Conservation (phyloP, 2,113 vertebrate genomes). For the Pomatostomus ruficeps region DNA sequence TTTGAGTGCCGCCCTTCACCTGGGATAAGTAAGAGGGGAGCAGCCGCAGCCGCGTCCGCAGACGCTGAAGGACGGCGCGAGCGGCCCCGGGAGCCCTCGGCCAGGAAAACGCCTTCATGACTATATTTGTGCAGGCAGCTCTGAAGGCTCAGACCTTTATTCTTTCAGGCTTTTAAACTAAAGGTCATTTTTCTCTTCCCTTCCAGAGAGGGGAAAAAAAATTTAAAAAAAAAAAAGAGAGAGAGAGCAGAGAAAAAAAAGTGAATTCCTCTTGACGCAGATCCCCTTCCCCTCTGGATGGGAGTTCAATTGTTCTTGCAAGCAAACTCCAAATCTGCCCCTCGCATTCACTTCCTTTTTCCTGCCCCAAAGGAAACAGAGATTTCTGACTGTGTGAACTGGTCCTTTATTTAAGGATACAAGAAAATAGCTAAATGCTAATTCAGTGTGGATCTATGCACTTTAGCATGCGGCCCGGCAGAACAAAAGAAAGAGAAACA, state of each 20-base stretch:
- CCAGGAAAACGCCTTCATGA: conserved; percentile 34
- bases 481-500: conserved; percentile 52
- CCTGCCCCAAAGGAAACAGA: conserved; percentile 84
- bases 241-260: conserved; percentile 58
- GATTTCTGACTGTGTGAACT: conserved; percentile 70
- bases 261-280: conserved; percentile 85
- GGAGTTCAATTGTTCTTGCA: conserved; percentile 88
- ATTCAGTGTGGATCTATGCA: neutral
- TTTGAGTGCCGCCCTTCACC: conserved; percentile 2
- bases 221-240: neutral
- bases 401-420: conserved; percentile 46
- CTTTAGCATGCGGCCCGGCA: neutral
- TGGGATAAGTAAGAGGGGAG: neutral
- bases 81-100: neutral
- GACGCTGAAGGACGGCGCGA: neutral
- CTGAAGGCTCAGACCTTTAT: neutral
- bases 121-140: conserved; percentile 48
- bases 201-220: conserved; percentile 46
- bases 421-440: conserved; percentile 41
- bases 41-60: fast-evolving
- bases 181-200: conserved; percentile 79
- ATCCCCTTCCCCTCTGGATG: conserved; percentile 83
- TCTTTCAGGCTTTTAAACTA: conserved; percentile 64
- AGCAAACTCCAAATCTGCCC: conserved; percentile 78
- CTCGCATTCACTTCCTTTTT: conserved; percentile 90